Conservation (phyloP, 2,888 invertebrate genomes). For the Calliopum simillimum region DNA sequence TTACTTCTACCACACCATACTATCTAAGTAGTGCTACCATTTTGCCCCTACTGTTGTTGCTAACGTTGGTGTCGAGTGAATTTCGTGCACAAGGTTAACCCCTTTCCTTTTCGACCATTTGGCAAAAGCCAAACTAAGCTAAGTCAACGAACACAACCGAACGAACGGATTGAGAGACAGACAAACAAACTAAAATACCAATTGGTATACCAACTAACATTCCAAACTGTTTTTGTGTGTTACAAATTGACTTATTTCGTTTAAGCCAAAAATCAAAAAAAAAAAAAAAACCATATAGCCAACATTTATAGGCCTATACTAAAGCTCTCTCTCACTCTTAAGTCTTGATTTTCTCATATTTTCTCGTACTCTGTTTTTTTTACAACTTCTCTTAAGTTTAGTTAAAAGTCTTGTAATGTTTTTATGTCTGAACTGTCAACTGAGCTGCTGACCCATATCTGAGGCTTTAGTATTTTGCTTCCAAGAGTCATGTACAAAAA, state of each 20-base stretch:
- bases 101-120: slow-evolving; percentile 21
- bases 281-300: too few species aligned
- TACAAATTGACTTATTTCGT: background rate
- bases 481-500: too few species aligned
- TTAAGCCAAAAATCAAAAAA: too few species aligned
- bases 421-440: too few species aligned
- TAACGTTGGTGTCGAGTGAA: slow-evolving; percentile 9
- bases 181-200: background rate
- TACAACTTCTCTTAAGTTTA: too few species aligned
- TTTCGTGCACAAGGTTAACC: slow-evolving; percentile 28
- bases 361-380: too few species aligned
- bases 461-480: too few species aligned
- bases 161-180: background rate
- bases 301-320: too few species aligned
- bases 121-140: background rate
- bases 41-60: background rate
- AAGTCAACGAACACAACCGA: background rate
- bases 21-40: background rate
- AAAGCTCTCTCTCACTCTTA: too few species aligned
- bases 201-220: background rate
- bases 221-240: background rate
- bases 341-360: too few species aligned
- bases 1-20: background rate
- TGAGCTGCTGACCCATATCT: too few species aligned
- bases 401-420: too few species aligned